Conservation (phyloP, 2,888 invertebrate species). For the Timandra comae region DNA sequence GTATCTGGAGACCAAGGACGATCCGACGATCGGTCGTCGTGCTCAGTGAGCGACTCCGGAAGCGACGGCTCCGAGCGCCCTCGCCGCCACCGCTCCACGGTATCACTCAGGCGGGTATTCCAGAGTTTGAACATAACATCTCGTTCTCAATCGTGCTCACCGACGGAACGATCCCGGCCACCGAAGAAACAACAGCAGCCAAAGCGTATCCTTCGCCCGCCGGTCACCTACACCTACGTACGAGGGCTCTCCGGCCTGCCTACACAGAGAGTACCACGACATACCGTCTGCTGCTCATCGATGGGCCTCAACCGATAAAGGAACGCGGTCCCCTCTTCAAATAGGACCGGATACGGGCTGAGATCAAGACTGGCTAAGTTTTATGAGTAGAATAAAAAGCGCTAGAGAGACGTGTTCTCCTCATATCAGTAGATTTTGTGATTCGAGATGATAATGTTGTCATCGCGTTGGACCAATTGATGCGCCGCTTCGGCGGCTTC, state of each 20-base stretch:
- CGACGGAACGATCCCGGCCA: slow-evolving; percentile 57
- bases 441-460: slow-evolving; percentile 37
- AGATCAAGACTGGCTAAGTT: slow-evolving; percentile 66
- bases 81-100: slow-evolving; percentile 73
- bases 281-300: slow-evolving; percentile 49
- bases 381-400: slow-evolving; percentile 49
- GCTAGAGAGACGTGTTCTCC: slow-evolving; percentile 47
- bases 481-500: too few species aligned
- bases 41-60: slow-evolving; percentile 79
- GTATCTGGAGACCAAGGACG: slow-evolving; percentile 54
- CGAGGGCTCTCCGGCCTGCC: slow-evolving; percentile 88
- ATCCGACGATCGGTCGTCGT: slow-evolving; percentile 65
- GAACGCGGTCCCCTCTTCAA: slow-evolving; percentile 8
- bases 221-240: slow-evolving; percentile 87
- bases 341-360: slow-evolving; percentile 35
- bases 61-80: slow-evolving; percentile 77
- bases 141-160: slow-evolving; percentile 80
- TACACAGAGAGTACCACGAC: slow-evolving; percentile 86
- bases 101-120: slow-evolving; percentile 83
- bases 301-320: slow-evolving; percentile 61
- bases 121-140: slow-evolving; percentile 80
- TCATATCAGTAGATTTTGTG: slow-evolving; percentile 65
- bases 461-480: slow-evolving; percentile 58
- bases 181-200: slow-evolving; percentile 80
- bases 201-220: slow-evolving; percentile 85